These are phyloP conservation scores for Microctonus hyperodae DNA, from an alignment of 2,888 invertebrate genomes.

Conservation along the genomic window DNA sequence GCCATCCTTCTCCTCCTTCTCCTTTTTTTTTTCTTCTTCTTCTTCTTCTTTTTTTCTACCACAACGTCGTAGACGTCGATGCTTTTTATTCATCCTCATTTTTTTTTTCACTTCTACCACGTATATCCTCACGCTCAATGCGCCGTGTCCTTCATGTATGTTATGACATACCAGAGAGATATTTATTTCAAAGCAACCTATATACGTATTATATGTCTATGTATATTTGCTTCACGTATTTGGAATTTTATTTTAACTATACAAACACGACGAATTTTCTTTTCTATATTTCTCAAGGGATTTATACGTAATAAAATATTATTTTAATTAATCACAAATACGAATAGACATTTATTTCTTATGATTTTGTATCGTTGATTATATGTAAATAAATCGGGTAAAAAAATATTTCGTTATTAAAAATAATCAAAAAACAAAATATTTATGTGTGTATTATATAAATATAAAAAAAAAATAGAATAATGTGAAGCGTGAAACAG, in stretches of 20 bases:
- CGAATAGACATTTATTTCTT: too few relatives aligned
- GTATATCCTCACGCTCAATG: not conserved
- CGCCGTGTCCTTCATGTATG: conserved; percentile 5
- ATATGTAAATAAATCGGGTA: not conserved
- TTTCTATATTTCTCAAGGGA: not conserved
- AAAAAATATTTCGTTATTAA: too few relatives aligned
- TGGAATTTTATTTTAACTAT: conserved; percentile 1
- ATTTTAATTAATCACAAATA: too few relatives aligned
- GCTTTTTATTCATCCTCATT: not conserved
- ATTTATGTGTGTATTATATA: not conserved
- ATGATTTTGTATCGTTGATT: too few relatives aligned
- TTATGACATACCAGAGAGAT: conserved; percentile 25
- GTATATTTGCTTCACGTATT: not conserved
- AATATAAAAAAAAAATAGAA: not conserved
- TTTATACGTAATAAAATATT: too few relatives aligned
- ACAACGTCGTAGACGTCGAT: not conserved
- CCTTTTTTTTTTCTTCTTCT: not conserved
- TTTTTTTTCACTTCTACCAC: not conserved
- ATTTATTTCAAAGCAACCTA: conserved; percentile 23
- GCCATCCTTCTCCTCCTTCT: not conserved
- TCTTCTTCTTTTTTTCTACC: not conserved
- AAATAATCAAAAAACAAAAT: not conserved
- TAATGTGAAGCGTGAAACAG: conserved; percentile 5
- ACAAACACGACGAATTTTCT: too few relatives aligned
- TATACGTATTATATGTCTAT: not conserved